Percentiles rank a stretch among this genome's conserved stretches.
Evolutionary conservation across 2,888 invertebrate species (phyloP).

Genomic region (Serrognathus titanus): DNA sequence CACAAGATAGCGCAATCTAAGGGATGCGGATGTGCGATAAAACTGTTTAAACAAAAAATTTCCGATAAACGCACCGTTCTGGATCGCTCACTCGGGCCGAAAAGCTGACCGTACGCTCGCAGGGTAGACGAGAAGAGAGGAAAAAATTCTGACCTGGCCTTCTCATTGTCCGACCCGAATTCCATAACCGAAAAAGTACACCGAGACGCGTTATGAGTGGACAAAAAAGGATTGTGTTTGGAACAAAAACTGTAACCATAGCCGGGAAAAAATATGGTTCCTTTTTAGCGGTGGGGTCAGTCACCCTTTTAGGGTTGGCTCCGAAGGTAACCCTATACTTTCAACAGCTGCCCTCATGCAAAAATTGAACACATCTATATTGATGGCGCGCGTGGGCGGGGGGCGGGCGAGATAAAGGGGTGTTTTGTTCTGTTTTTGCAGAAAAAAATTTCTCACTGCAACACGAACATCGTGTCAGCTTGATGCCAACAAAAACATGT

Average conservation of each 20-base stretch:
- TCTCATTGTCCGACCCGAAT: background rate
- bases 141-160: no score
- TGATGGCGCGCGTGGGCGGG: slow-evolving; percentile 9
- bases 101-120: no score
- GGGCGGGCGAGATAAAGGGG: background rate
- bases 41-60: slow-evolving; percentile 23
- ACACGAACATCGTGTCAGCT: no score
- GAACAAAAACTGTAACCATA: slow-evolving; percentile 21
- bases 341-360: slow-evolving; percentile 28
- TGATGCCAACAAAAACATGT: no score
- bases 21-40: slow-evolving; percentile 34
- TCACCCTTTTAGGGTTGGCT: slow-evolving; percentile 27
- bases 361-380: slow-evolving; percentile 25
- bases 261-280: slow-evolving; percentile 18
- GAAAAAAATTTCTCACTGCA: no score
- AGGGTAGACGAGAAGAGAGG: no score
- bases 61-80: slow-evolving; percentile 9
- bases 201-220: background rate
- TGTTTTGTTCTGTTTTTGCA: no score
- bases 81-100: background rate
- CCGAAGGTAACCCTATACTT: slow-evolving; percentile 27
- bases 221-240: slow-evolving; percentile 11
- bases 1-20: slow-evolving; percentile 30
- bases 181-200: background rate
- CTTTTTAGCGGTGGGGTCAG: slow-evolving; percentile 22